Conservation (phyloP, 2,113 vertebrate species). For the Mustelus asterias region DNA sequence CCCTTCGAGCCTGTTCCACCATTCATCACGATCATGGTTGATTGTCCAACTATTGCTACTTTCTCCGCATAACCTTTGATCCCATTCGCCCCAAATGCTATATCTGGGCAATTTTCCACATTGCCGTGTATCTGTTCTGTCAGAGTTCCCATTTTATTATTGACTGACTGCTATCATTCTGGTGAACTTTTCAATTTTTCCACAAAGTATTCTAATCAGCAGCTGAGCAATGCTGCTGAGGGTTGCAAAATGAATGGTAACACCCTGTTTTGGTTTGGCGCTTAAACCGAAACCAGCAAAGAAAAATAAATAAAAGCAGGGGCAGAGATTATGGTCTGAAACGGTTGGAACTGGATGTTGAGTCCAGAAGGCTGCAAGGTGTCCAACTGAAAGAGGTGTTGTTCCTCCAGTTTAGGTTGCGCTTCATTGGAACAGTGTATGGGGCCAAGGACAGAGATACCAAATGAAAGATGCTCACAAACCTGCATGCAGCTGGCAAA, state of each 20-base stretch:
- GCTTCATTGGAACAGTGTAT: background rate
- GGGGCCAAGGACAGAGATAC: background rate
- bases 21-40: no score
- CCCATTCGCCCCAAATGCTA: no score
- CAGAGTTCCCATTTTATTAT: background rate
- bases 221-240: background rate
- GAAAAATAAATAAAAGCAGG: background rate
- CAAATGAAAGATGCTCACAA: background rate
- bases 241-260: background rate
- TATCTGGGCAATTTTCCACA: no score
- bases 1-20: no score
- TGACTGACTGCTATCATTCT: background rate
- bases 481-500: background rate
- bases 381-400: background rate
- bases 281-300: background rate
- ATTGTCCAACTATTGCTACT: no score
- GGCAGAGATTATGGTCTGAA: background rate
- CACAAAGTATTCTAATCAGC: background rate
- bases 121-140: background rate
- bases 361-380: background rate
- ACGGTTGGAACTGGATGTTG: background rate
- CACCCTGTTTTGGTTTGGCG: background rate
- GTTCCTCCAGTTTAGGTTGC: background rate
- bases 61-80: no score
- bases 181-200: no score